A percentile compares a stretch with the other conserved stretches of the same genome.
phyloP scores from a whole-genome alignment of 2,888 invertebrate species.

The Pimpla rufipes region DNA sequence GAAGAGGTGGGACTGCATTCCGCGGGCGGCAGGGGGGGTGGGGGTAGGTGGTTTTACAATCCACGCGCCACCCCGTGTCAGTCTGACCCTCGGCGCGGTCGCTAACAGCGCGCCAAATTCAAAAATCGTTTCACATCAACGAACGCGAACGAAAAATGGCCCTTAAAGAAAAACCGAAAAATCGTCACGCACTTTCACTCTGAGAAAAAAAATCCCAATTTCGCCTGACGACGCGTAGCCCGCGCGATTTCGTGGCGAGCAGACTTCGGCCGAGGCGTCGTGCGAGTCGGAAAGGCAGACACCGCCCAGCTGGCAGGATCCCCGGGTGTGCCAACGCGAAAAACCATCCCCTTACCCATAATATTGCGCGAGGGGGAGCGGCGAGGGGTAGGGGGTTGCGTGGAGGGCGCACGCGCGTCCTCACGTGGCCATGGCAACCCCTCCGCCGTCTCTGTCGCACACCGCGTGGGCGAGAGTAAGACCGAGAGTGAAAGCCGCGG shows the following conservation, averaged over 20 bases:
- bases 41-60: constrained; percentile 38
- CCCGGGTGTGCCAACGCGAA: constrained; percentile 83
- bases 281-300: constrained; percentile 84
- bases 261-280: constrained; percentile 20
- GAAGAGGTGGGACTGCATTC: constrained; percentile 41
- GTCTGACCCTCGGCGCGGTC: constrained; percentile 10
- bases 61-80: constrained; percentile 51
- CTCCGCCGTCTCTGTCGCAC: constrained; percentile 53
- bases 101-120: constrained; percentile 50
- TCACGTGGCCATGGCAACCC: constrained; percentile 83
- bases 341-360: constrained; percentile 78
- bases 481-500: constrained; percentile 51
- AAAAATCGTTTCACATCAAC: constrained; percentile 29
- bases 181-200: background rate
- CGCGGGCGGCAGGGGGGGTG: background rate
- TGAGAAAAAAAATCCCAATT: background rate
- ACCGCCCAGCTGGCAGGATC: constrained; percentile 86
- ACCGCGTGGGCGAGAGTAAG: constrained; percentile 52
- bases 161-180: background rate
- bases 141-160: background rate
- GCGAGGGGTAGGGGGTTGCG: constrained; percentile 25
- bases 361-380: constrained; percentile 49
- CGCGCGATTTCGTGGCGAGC: constrained; percentile 44
- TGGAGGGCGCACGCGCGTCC: constrained; percentile 73
- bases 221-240: background rate